phyloP scores from a whole-genome alignment of 2,797 vertebrate genomes.

The Acipenser transmontanus region DNA sequence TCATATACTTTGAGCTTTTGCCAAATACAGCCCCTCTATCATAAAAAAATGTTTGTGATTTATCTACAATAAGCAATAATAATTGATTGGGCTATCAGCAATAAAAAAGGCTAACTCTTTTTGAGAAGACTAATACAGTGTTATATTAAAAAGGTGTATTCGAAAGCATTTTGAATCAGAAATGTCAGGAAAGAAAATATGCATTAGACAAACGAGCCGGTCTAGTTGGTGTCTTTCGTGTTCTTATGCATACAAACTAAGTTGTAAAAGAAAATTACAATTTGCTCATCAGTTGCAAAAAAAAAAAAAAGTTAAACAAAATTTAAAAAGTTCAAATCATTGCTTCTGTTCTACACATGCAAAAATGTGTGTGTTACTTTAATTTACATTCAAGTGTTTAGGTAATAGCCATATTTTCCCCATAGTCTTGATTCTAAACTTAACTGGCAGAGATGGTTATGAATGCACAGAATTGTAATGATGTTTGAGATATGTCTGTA shows the following conservation, averaged over 20 bases:
- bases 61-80: conserved; percentile 4
- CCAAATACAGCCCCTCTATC: neutral
- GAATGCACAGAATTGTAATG: neutral
- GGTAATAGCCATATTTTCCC: neutral
- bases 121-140: neutral
- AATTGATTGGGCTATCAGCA: neutral
- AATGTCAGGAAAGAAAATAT: neutral
- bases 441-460: neutral
- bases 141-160: neutral
- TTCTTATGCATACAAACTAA: neutral
- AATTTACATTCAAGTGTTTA: neutral
- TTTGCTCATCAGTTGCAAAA: too few relatives aligned
- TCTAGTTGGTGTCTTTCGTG: neutral
- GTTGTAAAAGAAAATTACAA: too few relatives aligned
- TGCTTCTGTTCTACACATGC: neutral
- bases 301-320: too few relatives aligned
- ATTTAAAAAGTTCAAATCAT: neutral
- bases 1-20: neutral
- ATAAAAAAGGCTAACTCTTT: neutral
- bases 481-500: neutral
- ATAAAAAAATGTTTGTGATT: neutral
- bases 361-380: neutral
- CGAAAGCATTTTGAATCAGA: neutral
- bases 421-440: neutral
- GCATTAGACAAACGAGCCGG: neutral